These are phyloP conservation scores for Rallus limicola DNA, from an alignment of 2,113 vertebrate genomes.

Conservation along the genomic window DNA sequence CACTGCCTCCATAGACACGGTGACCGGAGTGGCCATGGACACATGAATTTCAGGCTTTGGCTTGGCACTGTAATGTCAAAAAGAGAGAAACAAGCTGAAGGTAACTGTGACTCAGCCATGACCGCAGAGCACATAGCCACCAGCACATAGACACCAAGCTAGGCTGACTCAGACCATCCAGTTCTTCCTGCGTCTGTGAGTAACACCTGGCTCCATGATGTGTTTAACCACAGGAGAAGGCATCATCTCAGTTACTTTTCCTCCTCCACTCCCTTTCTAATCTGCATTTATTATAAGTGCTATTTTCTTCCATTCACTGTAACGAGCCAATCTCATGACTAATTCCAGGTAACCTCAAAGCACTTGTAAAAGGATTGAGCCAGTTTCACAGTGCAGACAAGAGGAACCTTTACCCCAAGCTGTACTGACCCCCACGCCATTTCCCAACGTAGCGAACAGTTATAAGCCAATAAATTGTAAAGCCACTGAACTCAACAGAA, in stretches of 20 bases:
- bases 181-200: background rate
- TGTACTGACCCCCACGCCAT: background rate
- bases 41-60: slow-evolving; percentile 93
- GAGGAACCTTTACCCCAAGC: background rate
- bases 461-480: background rate
- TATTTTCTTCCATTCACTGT: background rate
- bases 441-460: background rate
- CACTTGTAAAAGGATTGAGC: background rate
- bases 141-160: background rate
- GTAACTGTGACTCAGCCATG: background rate
- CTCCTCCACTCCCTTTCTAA: background rate
- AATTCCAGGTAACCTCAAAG: background rate
- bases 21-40: slow-evolving; percentile 88
- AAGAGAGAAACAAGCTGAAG: background rate
- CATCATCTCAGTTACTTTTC: background rate
- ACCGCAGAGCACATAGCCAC: background rate
- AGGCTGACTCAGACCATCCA: background rate
- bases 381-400: background rate
- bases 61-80: slow-evolving; percentile 83
- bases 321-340: background rate
- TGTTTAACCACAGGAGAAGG: background rate
- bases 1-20: slow-evolving; percentile 88
- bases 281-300: background rate
- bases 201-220: background rate
- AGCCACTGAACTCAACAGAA: background rate